phyloP scores from a whole-genome alignment of 2,888 invertebrate genomes.

The Himalopsyche japonica region DNA sequence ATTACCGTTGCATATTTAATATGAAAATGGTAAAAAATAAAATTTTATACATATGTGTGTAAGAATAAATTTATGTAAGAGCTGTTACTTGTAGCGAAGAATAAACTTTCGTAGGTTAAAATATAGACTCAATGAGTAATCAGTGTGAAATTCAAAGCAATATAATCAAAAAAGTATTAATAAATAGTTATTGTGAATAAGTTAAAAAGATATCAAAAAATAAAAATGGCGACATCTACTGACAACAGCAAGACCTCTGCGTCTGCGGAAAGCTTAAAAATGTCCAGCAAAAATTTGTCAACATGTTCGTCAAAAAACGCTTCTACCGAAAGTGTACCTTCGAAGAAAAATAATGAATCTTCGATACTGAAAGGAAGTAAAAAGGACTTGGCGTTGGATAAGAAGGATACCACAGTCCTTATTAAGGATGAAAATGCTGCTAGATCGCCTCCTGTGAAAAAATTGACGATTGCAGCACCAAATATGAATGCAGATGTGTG shows the following conservation, averaged over 20 bases:
- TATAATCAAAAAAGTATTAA: too few relatives aligned
- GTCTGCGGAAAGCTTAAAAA: constrained; percentile 56
- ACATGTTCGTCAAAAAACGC: constrained; percentile 55
- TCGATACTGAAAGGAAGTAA: constrained; percentile 48
- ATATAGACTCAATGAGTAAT: too few relatives aligned
- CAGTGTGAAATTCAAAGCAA: too few relatives aligned
- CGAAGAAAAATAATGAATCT: constrained; percentile 49
- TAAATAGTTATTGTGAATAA: background rate
- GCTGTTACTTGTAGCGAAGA: too few relatives aligned
- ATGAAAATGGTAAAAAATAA: too few relatives aligned
- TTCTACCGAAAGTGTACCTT: constrained; percentile 56
- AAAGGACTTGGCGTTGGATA: constrained; percentile 48
- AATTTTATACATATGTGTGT: too few relatives aligned
- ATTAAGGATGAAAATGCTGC: constrained; percentile 58
- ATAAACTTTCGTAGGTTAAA: too few relatives aligned
- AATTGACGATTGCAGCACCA: constrained; percentile 55
- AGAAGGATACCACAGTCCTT: constrained; percentile 58
- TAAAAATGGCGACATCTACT: constrained; percentile 45
- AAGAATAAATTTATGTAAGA: too few relatives aligned
- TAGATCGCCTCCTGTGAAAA: constrained; percentile 58
- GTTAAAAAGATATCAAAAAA: background rate
- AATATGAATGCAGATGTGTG: constrained; percentile 56
- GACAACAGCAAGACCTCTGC: constrained; percentile 56
- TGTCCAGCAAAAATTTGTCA: constrained; percentile 55
- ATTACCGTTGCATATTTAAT: too few relatives aligned